Conservation (phyloP, 37 sponge, comb jelly and placozoan genomes). For the Amphimedon queenslandica region DNA sequence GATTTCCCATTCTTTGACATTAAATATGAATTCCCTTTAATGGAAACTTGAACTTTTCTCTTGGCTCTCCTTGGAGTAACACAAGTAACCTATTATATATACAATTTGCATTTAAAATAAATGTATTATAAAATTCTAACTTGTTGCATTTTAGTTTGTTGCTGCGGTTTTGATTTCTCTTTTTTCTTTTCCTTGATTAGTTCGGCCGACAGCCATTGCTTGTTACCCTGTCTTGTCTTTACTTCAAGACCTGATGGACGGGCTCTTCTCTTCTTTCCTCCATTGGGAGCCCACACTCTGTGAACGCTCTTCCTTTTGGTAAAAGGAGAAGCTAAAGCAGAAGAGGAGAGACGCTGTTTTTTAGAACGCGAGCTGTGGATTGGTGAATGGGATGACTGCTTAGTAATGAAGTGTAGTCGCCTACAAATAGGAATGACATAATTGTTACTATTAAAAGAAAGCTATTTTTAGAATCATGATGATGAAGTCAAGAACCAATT, state of each 20-base stretch:
- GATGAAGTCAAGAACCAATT: background rate
- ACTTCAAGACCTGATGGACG: slow-evolving; percentile 13
- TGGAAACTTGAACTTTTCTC: background rate
- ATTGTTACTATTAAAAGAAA: background rate
- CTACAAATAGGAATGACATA: background rate
- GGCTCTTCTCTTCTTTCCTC: too few species aligned
- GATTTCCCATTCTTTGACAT: background rate
- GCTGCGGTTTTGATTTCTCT: too few species aligned
- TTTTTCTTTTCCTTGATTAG: background rate
- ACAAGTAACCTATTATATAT: too few species aligned
- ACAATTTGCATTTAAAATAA: too few species aligned
- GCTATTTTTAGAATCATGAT: background rate
- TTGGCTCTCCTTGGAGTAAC: background rate
- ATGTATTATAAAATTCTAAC: too few species aligned
- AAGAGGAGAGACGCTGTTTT: too few species aligned
- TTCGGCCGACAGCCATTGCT: slow-evolving; percentile 27
- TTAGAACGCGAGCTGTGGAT: too few species aligned
- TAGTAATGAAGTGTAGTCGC: background rate
- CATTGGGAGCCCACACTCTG: slow-evolving; percentile 17
- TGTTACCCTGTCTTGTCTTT: slow-evolving; percentile 43
- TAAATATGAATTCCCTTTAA: background rate
- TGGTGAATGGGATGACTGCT: slow-evolving; percentile 1
- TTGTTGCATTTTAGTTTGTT: too few species aligned
- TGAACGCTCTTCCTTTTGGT: background rate
- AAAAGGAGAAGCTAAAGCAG: background rate